These are phyloP conservation scores for Leontocebus nigricollis DNA, from an alignment of 2,797 vertebrate species.

Conservation along the genomic window DNA sequence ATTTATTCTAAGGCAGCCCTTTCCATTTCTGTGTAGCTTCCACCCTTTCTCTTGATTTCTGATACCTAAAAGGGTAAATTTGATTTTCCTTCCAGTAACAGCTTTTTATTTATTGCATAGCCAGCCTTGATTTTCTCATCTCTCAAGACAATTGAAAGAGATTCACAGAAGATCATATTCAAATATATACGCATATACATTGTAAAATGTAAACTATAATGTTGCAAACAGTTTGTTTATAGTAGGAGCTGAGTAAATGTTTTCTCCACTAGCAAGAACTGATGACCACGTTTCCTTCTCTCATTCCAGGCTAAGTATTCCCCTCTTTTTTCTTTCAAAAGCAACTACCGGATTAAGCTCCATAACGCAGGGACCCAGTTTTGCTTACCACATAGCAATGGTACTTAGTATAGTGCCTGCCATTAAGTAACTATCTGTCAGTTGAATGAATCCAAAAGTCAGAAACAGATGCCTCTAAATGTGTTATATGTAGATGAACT, in stretches of 20 bases:
- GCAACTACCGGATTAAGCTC: neutral
- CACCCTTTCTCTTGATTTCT: neutral
- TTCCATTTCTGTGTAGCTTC: neutral
- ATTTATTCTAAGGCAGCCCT: neutral
- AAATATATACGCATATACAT: neutral
- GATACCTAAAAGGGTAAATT: neutral
- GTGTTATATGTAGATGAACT: neutral
- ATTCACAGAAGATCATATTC: neutral
- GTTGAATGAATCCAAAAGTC: neutral
- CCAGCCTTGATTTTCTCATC: conserved; percentile 6
- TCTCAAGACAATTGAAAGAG: neutral
- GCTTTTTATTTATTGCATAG: neutral
- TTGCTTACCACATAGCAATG: neutral
- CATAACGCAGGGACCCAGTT: neutral
- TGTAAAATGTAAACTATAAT: neutral
- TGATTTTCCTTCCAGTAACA: neutral
- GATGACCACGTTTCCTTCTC: neutral
- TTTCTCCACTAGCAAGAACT: neutral
- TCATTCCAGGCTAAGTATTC: neutral
- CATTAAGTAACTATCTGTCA: neutral
- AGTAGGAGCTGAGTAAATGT: neutral
- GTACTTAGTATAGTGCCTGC: neutral
- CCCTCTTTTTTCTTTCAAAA: neutral
- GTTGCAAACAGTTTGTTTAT: neutral
- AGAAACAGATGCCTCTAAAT: neutral